Base-by-base conservation (phyloP, 2,113 vertebrate genomes). In the Antigone vipio region DNA sequence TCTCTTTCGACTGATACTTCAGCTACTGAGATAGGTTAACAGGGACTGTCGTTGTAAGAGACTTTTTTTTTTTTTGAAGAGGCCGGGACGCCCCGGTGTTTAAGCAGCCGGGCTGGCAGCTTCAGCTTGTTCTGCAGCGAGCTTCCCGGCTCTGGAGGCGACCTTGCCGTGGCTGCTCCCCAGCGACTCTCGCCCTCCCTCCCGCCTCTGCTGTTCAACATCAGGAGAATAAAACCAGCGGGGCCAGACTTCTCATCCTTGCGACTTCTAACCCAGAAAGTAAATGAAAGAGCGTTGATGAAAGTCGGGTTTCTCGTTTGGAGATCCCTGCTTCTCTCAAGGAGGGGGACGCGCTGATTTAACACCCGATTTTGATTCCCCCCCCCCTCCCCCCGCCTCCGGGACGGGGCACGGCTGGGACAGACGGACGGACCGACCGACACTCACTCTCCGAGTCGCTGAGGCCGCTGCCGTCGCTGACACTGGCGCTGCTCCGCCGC, bases 381-480 rank as follows among this genome's bases (percentile, higher is more conserved):
- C 7, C 10, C 9, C 22, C 6, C 16, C 14, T 23, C 49, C 49
- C 23, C 49, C 49, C 49, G 49, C 13, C 11, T 15, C 30, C 4
- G 44, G 29, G 52, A 8, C 30, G 23, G n/a, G 53, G 14, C 34
- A 12, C 16, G 29, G 34, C 34, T 34, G 17, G 55, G 47, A 24
- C 47, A 9, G 42, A 9, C 62, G 22, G 80, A 30, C 44, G 6
- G 69, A 50, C 63, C 2, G 53, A 32, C 15, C 10, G 85, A 72
- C 80, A 84, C 66, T 76, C 88, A 97, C 99, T 99, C 82, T 99
- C 99, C 0, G 99, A 98, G 98, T 99, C 99, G 97, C 99, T 99
- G 98, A 99, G 98, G 96, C 99, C 99, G 94, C 99, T 99, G 97
- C 99, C 98, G 98, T 99, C 99, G 87, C 99, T 99, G 96, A 98